These are phyloP conservation scores for Frankliniella intonsa DNA, from an alignment of 2,888 invertebrate species.

Conservation along the genomic window DNA sequence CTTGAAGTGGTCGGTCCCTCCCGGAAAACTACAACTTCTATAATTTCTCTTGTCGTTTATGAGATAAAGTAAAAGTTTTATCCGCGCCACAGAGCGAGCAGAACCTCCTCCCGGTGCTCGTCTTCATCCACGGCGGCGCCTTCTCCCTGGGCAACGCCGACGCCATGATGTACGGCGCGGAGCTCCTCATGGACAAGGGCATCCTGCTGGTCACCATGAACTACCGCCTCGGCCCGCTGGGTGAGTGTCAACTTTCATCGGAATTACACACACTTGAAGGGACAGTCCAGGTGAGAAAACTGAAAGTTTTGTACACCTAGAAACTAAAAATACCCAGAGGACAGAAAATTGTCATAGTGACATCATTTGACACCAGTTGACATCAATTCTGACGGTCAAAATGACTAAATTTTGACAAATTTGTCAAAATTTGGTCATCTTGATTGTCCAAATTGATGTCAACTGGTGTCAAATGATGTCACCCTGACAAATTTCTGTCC, in stretches of 20 bases:
- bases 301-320: too few species aligned
- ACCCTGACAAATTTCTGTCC: too few species aligned
- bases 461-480: too few species aligned
- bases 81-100: neutral
- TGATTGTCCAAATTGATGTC: too few species aligned
- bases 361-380: too few species aligned
- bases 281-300: too few species aligned
- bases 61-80: neutral
- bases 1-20: neutral
- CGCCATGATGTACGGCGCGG: neutral
- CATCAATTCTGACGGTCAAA: too few species aligned
- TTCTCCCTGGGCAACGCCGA: neutral
- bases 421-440: too few species aligned
- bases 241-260: neutral
- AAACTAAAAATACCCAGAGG: too few species aligned
- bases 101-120: neutral
- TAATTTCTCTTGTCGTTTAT: neutral
- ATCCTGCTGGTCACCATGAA: neutral
- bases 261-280: neutral
- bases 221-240: conserved; percentile 10
- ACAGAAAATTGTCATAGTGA: too few species aligned
- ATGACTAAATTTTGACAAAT: too few species aligned
- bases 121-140: conserved; percentile 13
- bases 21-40: neutral
- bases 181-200: conserved; percentile 15